Evolutionary conservation across 2,113 vertebrate species (phyloP), one percentile per base, ranked within the genome.

Genomic region (Lota lota): DNA sequence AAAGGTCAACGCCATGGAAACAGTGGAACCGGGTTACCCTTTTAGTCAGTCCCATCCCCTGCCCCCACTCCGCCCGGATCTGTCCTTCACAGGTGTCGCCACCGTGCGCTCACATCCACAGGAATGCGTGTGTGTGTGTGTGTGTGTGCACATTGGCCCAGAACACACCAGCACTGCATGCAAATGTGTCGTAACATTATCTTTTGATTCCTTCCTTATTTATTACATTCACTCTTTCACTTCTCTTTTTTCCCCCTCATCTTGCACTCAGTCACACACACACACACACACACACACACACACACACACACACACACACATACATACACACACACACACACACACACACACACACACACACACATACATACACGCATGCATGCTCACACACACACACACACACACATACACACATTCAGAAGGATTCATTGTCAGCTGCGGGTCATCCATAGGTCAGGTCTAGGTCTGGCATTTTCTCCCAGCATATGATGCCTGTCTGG

Each of bases 381-480:
- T n/a, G 20, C 57, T 6, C 19, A 67, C 15, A 16, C 20, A 14
- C 51, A 33, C 51, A 33, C 21, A 57, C 65, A 57, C 18, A 28
- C 22, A 17, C 24, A 51, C 61, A 58, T 20, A 70, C 53, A 63
- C 59, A 24, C 60, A 62, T 28, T 22, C 28, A 68, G n/a, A 12
- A 36, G 51, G 36, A 56, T 56, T 61, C 28, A 20, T 56, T 22
- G 19, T 80, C 79, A 75, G 83, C 79, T 61, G 18, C 17, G n/a
- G 72, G 74, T 85, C 81, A 24, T 24, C 0, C 0, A 0, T 5
- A 73, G 88, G 78, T 85, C 84, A 86, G 50, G 63, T 74, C 84
- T 73, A 80, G 61, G 81, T 86, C 80, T 88, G 21, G 61, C 66
- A 61, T 76, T 73, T 64, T 73, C 72, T 77, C 59, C 66, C 63